A percentile compares a stretch with the other conserved stretches of the same genome.
phyloP scores from a whole-genome alignment of 2,797 vertebrate species.

The Artibeus lituratus region DNA sequence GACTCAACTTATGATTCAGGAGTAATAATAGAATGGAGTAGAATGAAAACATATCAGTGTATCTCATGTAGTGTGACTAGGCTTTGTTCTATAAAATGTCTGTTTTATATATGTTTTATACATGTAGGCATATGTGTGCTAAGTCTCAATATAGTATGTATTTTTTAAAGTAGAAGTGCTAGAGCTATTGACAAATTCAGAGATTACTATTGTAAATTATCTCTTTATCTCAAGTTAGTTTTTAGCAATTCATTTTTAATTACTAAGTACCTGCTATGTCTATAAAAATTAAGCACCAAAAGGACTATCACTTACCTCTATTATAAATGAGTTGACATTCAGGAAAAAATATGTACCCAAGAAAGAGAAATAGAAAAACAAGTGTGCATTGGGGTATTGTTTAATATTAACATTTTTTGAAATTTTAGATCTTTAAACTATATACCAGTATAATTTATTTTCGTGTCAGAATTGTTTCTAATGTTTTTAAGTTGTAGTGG shows the following conservation, averaged over 20 bases:
- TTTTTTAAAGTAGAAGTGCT: neutral
- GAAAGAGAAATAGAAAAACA: neutral
- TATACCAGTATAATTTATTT: neutral
- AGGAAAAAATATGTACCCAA: neutral
- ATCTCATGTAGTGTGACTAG: neutral
- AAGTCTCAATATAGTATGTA: neutral
- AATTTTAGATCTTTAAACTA: neutral
- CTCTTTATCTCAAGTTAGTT: neutral
- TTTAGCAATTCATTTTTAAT: constrained; percentile 13
- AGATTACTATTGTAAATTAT: neutral
- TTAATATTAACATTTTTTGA: neutral
- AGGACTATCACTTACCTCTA: neutral
- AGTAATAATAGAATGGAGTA: neutral
- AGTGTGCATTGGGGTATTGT: neutral
- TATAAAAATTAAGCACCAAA: constrained; percentile 13
- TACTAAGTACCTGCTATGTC: neutral
- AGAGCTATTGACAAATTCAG: neutral
- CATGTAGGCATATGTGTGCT: neutral
- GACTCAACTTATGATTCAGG: neutral
- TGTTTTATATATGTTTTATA: neutral
- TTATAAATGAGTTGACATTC: neutral
- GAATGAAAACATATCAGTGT: neutral
- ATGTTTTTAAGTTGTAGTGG: neutral
- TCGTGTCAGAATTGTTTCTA: neutral
- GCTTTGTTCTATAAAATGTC: neutral